phyloP scores from a whole-genome alignment of 2,888 invertebrate species.

The Argyresthia albistria region DNA sequence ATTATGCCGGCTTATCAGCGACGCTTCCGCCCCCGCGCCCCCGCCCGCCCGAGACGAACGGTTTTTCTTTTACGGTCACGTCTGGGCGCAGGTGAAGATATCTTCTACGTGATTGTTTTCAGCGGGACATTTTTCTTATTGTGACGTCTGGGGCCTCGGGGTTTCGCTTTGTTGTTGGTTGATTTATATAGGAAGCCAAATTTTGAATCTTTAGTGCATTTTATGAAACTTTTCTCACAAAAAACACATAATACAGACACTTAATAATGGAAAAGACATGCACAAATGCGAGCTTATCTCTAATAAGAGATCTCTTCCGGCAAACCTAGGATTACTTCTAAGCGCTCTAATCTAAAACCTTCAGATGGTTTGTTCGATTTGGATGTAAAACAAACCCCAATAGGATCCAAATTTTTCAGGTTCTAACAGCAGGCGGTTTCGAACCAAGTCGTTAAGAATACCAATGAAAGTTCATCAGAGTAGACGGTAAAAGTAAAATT shows the following conservation, averaged over 20 bases:
- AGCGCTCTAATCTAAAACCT: too few relatives aligned
- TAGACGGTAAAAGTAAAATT: background rate
- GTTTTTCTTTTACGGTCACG: constrained; percentile 71
- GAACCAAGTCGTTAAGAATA: background rate
- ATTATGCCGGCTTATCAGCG: constrained; percentile 70
- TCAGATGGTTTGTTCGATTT: too few relatives aligned
- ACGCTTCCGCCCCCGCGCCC: constrained; percentile 43
- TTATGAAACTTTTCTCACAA: too few relatives aligned
- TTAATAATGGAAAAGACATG: too few relatives aligned
- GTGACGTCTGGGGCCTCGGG: background rate
- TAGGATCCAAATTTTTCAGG: too few relatives aligned
- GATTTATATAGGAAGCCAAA: background rate
- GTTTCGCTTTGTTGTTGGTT: background rate
- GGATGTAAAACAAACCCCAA: too few relatives aligned
- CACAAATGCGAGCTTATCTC: too few relatives aligned
- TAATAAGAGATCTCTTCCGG: too few relatives aligned
- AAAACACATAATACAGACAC: too few relatives aligned
- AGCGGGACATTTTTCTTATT: background rate
- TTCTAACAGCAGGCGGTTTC: too few relatives aligned
- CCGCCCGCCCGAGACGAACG: constrained; percentile 48
- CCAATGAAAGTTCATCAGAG: constrained; percentile 2
- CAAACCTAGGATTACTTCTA: too few relatives aligned
- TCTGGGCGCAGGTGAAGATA: constrained; percentile 24
- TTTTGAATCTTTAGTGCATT: too few relatives aligned
- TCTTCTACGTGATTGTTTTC: background rate